These are phyloP conservation scores for Lypha dubia DNA, from an alignment of 2,888 invertebrate species.

Conservation along the genomic window DNA sequence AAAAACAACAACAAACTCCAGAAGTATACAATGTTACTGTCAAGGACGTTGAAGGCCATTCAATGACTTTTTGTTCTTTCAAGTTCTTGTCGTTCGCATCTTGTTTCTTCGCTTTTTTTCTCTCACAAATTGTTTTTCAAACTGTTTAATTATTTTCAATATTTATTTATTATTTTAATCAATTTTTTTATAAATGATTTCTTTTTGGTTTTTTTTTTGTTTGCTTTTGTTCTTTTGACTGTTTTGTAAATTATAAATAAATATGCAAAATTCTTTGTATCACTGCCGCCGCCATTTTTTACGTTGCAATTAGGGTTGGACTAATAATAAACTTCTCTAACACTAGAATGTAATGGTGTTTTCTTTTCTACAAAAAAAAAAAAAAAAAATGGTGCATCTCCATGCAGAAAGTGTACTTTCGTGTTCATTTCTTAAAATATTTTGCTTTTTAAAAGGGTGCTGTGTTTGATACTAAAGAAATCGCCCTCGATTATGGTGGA, in stretches of 20 bases:
- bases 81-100: conserved; percentile 3
- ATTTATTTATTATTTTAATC: conserved; percentile 18
- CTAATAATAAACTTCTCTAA: no score
- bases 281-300: conserved; percentile 2
- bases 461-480: no score
- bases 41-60: conserved; percentile 76
- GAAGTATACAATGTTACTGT: conserved; percentile 56
- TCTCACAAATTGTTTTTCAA: conserved; percentile 47
- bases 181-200: conserved; percentile 30
- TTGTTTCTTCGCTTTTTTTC: background rate
- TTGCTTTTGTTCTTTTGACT: background rate
- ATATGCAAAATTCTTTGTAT: conserved; percentile 23
- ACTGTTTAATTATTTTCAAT: conserved; percentile 45
- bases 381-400: no score
- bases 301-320: background rate
- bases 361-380: no score
- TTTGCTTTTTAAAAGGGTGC: no score
- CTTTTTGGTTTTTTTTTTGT: background rate
- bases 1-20: conserved; percentile 1
- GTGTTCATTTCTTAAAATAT: no score
- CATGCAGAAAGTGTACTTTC: no score
- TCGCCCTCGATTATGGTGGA: no score
- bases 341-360: no score
- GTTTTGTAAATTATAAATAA: conserved; percentile 4
- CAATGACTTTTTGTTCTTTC: conserved; percentile 65